These are phyloP conservation scores for Gandaritis pyraliata DNA, from an alignment of 2,888 invertebrate species.

Conservation along the genomic window DNA sequence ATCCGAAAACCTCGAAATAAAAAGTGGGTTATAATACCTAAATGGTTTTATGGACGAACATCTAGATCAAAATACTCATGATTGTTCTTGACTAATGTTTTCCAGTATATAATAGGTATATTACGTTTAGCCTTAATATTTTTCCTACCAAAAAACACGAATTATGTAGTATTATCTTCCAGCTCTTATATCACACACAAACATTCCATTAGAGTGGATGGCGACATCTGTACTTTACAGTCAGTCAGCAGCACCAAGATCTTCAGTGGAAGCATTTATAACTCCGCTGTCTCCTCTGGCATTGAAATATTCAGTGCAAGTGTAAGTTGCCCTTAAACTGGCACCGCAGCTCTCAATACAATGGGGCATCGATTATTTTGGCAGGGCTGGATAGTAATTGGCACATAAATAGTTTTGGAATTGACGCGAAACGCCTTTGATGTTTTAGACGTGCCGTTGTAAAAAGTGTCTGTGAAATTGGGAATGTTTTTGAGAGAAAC, in stretches of 20 bases:
- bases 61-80: no score
- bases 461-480: conserved; percentile 31
- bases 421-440: conserved; percentile 34
- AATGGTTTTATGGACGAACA: no score
- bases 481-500: neutral
- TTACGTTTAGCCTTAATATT: no score
- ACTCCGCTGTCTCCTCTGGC: conserved; percentile 57
- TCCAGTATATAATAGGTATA: no score
- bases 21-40: no score
- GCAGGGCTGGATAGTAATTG: conserved; percentile 61
- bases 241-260: conserved; percentile 50
- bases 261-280: conserved; percentile 59
- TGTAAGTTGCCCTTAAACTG: conserved; percentile 53
- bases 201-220: conserved; percentile 35
- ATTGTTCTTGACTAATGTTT: no score
- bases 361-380: conserved; percentile 67
- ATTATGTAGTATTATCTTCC: no score
- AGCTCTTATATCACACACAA: no score
- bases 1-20: no score
- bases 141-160: no score
- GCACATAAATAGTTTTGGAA: conserved; percentile 56
- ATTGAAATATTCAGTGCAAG: conserved; percentile 61
- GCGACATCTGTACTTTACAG: conserved; percentile 44
- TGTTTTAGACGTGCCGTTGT: conserved; percentile 39
- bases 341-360: conserved; percentile 56